These are phyloP conservation scores for Drosophila limbata DNA, from an alignment of 2,888 invertebrate species.

Conservation along the genomic window DNA sequence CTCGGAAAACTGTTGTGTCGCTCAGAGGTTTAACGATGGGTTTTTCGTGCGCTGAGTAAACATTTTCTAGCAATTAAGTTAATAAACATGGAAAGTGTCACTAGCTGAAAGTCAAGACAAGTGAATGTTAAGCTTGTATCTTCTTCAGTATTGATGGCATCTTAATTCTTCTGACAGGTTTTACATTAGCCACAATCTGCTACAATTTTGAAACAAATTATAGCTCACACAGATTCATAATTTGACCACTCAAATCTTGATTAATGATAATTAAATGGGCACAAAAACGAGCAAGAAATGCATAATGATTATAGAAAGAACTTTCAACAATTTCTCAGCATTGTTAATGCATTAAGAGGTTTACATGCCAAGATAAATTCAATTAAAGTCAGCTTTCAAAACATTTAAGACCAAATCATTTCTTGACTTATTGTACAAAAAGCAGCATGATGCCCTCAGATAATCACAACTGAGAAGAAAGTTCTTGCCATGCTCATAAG, in stretches of 20 bases:
- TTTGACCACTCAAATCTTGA: slow-evolving; percentile 46
- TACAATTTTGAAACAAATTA: slow-evolving; percentile 5
- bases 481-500: slow-evolving; percentile 61
- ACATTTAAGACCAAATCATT: slow-evolving; percentile 47
- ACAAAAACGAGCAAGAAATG: slow-evolving; percentile 30
- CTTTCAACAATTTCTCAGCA: slow-evolving; percentile 40
- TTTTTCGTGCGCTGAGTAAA: slow-evolving; percentile 51
- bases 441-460: slow-evolving; percentile 44
- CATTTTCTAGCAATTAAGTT: slow-evolving; percentile 51
- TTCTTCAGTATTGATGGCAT: neutral
- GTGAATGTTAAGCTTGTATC: neutral
- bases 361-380: slow-evolving; percentile 48
- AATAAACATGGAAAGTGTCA: slow-evolving; percentile 58
- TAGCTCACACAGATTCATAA: slow-evolving; percentile 3
- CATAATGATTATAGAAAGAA: slow-evolving; percentile 39
- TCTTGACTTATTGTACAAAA: slow-evolving; percentile 2
- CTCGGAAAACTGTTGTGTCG: slow-evolving; percentile 14
- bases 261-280: slow-evolving; percentile 49
- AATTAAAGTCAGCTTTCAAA: slow-evolving; percentile 71
- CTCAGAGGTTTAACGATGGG: slow-evolving; percentile 37
- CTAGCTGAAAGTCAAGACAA: slow-evolving; percentile 26
- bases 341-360: slow-evolving; percentile 35
- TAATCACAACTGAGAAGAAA: slow-evolving; percentile 52
- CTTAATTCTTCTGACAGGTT: neutral
- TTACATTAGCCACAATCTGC: slow-evolving; percentile 18